Percentiles rank a stretch among this genome's conserved stretches.
These are phyloP conservation scores for Homarus gammarus DNA, from an alignment of 2,888 invertebrate genomes.

Conservation along the genomic window DNA sequence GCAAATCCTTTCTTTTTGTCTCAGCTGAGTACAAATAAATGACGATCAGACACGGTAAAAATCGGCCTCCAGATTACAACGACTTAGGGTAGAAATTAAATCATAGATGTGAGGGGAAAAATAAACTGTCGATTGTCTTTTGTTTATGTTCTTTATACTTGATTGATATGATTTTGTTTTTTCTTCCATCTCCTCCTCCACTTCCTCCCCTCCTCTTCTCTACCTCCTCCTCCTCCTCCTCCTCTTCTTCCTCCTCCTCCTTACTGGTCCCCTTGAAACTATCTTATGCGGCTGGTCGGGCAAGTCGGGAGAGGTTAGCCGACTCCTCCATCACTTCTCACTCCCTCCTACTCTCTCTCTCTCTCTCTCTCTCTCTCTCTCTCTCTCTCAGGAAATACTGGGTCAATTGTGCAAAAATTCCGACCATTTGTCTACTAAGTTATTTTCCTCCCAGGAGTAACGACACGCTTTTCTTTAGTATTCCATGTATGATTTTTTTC, in stretches of 20 bases:
- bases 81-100: too few relatives aligned
- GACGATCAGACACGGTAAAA: too few relatives aligned
- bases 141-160: too few relatives aligned
- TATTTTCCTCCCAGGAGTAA: too few relatives aligned
- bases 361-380: conserved; percentile 1
- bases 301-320: conserved; percentile 49
- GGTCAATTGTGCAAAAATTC: background rate
- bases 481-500: too few relatives aligned
- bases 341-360: background rate
- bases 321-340: conserved; percentile 44
- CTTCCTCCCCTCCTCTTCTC: background rate
- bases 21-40: too few relatives aligned
- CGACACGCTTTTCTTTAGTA: too few relatives aligned
- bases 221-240: background rate
- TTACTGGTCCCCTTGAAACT: background rate
- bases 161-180: background rate
- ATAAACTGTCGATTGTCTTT: too few relatives aligned
- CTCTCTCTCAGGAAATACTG: background rate
- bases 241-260: background rate
- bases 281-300: conserved; percentile 43
- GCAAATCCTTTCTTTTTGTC: too few relatives aligned
- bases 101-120: too few relatives aligned
- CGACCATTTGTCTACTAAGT: too few relatives aligned
- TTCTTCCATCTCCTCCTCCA: background rate
- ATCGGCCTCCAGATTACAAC: too few relatives aligned